Evolutionary conservation across 2,888 invertebrate species (phyloP), one percentile per base, ranked within the genome.

Genomic region (Drosophila monieri): DNA sequence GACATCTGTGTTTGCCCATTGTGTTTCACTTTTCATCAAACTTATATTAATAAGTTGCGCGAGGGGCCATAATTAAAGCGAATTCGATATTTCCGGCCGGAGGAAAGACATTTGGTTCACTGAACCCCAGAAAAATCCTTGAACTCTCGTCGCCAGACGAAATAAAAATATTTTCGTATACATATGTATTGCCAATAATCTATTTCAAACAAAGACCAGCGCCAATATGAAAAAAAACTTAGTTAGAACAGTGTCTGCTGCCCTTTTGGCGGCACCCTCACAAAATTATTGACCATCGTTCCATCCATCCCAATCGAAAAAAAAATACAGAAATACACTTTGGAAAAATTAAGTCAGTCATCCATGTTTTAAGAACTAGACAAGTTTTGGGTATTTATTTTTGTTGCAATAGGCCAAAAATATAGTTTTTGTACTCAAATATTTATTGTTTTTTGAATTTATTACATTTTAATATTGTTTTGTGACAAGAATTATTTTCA

Each of bases 201-300:
- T 87, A 87, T 88, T 87, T 79, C 65, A 74, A 81, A 76, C 75
- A 83, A 72, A 87, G 80, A 68, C 52, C 73, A 51, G 49, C 76
- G 21, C 21, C 61, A 66, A 73, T 68, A 61, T 62, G 62, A 35
- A 49, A 55, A 66, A 64, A 55, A 51, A 69, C 47, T 51, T 44
- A 69, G 68, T 59, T 73, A 52, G 61, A 78, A 48, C 51, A 65
- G 75, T 74, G 72, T 61, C 69, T 68, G 73, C 80, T 86, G 77
- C 79, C 78, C 76, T 77, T 84, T 80, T 89, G 89, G 88, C 89
- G 89, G 89, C 89, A 89, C 89, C 89, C 89, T 89, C 89, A 85
- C 90, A 89, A 89, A 89, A 89, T 89, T 90, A 90, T 89, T 89
- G 90, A 80, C 77, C 89, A 86, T 75, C 74, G 78, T 76, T 77